Conservation (phyloP, 2,113 vertebrate genomes). For the Elachura formosa region DNA sequence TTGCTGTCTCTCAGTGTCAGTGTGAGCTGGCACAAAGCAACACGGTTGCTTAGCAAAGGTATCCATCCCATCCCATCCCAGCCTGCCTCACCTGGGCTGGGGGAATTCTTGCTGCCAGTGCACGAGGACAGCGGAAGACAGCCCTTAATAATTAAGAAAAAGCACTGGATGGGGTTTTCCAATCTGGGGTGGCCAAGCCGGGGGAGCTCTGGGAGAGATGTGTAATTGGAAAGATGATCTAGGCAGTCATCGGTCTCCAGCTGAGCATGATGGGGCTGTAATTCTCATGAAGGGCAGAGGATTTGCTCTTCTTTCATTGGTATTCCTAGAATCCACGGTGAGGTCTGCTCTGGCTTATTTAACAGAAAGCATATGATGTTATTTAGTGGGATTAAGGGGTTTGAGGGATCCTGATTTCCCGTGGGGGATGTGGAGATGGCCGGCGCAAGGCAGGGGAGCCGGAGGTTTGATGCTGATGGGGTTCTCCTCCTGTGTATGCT, state of each 20-base stretch:
- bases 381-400: not conserved
- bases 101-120: accelerated
- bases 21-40: not conserved
- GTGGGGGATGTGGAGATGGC: not conserved
- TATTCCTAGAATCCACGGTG: not conserved
- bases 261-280: not conserved
- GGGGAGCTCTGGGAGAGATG: not conserved
- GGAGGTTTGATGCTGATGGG: accelerated
- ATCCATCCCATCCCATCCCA: not conserved
- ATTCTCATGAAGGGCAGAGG: conserved; percentile 2
- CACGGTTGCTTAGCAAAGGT: not conserved
- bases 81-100: not conserved
- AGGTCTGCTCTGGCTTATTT: not conserved
- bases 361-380: not conserved
- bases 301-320: not conserved
- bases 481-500: not conserved
- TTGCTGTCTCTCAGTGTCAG: not conserved
- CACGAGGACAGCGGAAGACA: accelerated
- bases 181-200: accelerated
- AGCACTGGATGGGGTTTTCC: not conserved
- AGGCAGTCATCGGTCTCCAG: not conserved
- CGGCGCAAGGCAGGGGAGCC: accelerated
- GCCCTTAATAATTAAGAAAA: not conserved
- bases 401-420: not conserved
- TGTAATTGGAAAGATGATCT: not conserved